Evolutionary conservation across 2,797 vertebrate genomes (phyloP).

Genomic region (Caiman crocodilus): DNA sequence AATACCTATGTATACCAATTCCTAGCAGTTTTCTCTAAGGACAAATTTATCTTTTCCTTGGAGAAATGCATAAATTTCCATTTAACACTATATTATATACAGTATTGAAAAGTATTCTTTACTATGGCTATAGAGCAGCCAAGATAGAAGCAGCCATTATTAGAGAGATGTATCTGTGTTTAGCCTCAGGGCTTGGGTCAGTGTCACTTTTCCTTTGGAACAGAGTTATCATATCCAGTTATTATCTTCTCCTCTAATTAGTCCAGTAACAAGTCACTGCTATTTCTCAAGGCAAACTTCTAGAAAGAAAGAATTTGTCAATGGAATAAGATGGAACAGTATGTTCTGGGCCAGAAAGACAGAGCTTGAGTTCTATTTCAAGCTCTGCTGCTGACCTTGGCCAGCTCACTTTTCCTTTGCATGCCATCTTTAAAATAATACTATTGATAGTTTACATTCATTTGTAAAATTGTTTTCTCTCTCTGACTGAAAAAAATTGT

Average conservation of each 20-base stretch:
- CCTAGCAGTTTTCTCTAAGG: no score
- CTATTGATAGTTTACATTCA: background rate
- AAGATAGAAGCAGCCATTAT: background rate
- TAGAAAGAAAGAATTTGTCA: background rate
- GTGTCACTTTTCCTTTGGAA: background rate
- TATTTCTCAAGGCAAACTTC: conserved; percentile 3
- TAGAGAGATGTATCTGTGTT: background rate
- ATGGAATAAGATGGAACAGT: background rate
- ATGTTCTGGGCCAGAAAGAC: background rate
- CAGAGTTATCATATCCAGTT: background rate
- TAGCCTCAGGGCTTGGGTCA: background rate
- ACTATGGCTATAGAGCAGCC: background rate
- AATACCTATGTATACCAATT: no score
- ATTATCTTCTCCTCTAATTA: conserved; percentile 7
- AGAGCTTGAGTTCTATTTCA: background rate
- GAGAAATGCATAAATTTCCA: conserved; percentile 3
- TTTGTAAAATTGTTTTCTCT: conserved; percentile 23
- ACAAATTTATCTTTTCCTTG: background rate
- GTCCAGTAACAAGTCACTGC: background rate
- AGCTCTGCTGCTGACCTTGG: background rate
- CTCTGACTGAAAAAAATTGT: background rate
- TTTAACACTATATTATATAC: background rate
- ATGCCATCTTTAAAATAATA: background rate
- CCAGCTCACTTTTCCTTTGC: background rate
- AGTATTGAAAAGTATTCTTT: background rate